Conservation (phyloP, 2,888 invertebrate genomes). For the Rhamnusium bicolor region DNA sequence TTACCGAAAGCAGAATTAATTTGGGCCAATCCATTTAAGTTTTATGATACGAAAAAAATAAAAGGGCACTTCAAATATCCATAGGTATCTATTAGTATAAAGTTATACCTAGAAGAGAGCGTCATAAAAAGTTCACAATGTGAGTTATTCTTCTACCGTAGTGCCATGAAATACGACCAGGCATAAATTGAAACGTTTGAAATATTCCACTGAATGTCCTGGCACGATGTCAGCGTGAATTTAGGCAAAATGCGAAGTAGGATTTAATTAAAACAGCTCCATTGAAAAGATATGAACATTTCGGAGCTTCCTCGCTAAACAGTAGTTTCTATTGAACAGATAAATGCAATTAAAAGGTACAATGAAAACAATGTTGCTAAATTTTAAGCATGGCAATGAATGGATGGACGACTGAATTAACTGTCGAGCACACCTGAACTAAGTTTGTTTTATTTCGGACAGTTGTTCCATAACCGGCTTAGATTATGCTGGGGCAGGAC, state of each 20-base stretch:
- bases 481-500: too few relatives aligned
- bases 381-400: background rate
- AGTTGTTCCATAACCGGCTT: too few relatives aligned
- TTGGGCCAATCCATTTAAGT: background rate
- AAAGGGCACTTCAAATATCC: background rate
- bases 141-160: conserved; percentile 41
- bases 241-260: conserved; percentile 13
- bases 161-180: conserved; percentile 24
- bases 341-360: conserved; percentile 24
- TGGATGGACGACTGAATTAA: background rate
- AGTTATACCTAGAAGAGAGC: conserved; percentile 31
- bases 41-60: conserved; percentile 7
- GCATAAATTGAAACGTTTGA: conserved; percentile 47
- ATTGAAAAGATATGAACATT: conserved; percentile 9
- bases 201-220: conserved; percentile 40
- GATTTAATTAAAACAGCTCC: conserved; percentile 43
- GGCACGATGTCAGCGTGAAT: conserved; percentile 5
- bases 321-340: conserved; percentile 10
- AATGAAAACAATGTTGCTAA: conserved; percentile 16
- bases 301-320: background rate
- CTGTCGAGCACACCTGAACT: background rate
- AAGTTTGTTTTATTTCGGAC: background rate
- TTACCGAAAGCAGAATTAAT: background rate
- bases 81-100: background rate
- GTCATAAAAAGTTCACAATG: conserved; percentile 32